phyloP scores from a whole-genome alignment of 2,113 vertebrate genomes.

The Diadophis punctatus region DNA sequence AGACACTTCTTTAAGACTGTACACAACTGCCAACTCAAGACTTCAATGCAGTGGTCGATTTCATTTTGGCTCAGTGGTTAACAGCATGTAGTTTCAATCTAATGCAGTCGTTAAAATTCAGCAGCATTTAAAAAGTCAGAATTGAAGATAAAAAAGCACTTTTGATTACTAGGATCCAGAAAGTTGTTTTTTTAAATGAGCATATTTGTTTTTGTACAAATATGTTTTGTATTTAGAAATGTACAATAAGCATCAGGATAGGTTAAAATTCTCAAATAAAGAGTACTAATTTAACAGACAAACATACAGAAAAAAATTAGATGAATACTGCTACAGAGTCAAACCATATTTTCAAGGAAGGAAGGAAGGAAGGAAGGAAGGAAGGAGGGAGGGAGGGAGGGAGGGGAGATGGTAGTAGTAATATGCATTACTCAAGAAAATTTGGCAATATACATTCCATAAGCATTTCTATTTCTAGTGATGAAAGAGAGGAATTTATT shows the following conservation, averaged over 20 bases:
- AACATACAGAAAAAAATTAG: background rate
- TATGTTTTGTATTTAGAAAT: constrained; percentile 1
- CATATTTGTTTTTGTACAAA: constrained; percentile 3
- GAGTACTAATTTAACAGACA: background rate
- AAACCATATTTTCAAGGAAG: background rate
- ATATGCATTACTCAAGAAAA: background rate
- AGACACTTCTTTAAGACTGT: constrained; percentile 70
- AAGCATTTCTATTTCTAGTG: background rate
- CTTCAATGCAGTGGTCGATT: constrained; percentile 77
- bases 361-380: too few species aligned
- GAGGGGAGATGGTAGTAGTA: background rate
- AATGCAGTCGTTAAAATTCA: constrained; percentile 78
- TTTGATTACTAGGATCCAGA: constrained; percentile 63
- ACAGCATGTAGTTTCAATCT: constrained; percentile 77
- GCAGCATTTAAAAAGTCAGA: constrained; percentile 64
- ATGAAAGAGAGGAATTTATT: background rate
- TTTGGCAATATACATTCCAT: background rate
- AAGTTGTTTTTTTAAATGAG: constrained; percentile 50
- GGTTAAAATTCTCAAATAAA: background rate
- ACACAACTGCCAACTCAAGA: constrained; percentile 71
- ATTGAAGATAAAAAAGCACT: constrained; percentile 63
- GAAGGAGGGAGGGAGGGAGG: background rate
- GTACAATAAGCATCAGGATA: constrained; percentile 28
- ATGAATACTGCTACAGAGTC: background rate
- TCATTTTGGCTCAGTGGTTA: constrained; percentile 78